Evolutionary conservation across 2,888 invertebrate species (phyloP), one percentile per base, ranked within the genome.

Genomic region (Caenorhabditis sp.): DNA sequence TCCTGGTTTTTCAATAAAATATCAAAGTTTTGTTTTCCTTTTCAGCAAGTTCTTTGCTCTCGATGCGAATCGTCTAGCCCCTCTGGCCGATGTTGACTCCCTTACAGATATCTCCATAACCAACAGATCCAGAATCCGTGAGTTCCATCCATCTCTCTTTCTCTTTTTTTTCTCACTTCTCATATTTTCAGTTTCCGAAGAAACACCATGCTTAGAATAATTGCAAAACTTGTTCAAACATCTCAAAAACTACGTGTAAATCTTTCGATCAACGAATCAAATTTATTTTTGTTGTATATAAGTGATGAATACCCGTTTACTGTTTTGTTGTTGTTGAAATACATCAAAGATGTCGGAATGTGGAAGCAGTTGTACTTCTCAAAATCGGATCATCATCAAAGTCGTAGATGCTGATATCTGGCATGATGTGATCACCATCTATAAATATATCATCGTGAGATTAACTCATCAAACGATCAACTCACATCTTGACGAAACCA

Each of bases 341-440:
- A 10, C 43, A 43, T 43, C 43, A 43, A 3, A 43, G 14, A 14
- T 43, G 43, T 17, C 43, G 12, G 14, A 43, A 43, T 17, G 43
- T 43, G 3, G 43, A 43, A 14, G 43, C 21, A 21, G 23, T 51
- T 51, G 78, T 74, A 37, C 69, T 77, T 43, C 76, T 66, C 24
- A 81, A 65, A 51, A 73, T 76, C 12, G 74, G 58, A 10, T 78
- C 79, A 26, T 78, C 77, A 26, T 71, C 77, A 24, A 79, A 53
- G 58, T 81, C 81, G 14, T 73, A 73, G 60, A 81, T 66, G 24
- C 76, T 73, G 1, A 76, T 60, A 17, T 64, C 58, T 26, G 78
- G 75, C 14, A 70, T 66, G 10, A 71, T 69, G 0, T 74, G 70
- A 6, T 75, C 74, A 10, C 72, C 74, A 24, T 67, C 72, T 72